Evolutionary conservation across 1,140 invertebrate species (phyloP).

Genomic region (Saccostrea echinata): DNA sequence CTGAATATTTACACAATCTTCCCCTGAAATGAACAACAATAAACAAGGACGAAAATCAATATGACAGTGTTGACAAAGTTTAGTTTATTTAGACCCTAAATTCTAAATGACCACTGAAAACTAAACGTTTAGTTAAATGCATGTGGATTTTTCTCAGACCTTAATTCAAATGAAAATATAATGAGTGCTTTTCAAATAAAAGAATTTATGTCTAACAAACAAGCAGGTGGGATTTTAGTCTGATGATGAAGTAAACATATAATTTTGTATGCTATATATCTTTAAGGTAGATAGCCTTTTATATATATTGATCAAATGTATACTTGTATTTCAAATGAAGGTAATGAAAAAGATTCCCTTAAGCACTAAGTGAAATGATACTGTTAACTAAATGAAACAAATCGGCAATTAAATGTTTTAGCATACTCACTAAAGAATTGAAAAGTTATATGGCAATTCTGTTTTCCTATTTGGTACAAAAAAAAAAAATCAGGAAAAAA

Average conservation of each 20-base stretch:
- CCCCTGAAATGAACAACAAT: slow-evolving; percentile 19
- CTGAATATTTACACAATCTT: slow-evolving; percentile 21
- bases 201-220: not conserved
- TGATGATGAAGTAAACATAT: not conserved
- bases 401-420: not conserved
- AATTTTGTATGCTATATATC: not conserved
- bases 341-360: not conserved
- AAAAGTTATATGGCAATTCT: not conserved
- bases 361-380: not conserved
- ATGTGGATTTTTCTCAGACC: slow-evolving; percentile 38
- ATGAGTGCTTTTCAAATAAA: slow-evolving; percentile 25
- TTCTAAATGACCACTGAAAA: slow-evolving; percentile 23
- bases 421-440: not conserved
- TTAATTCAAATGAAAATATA: slow-evolving; percentile 36
- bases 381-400: not conserved
- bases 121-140: not conserved
- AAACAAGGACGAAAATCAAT: not conserved
- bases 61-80: not conserved
- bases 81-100: slow-evolving; percentile 33
- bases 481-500: not conserved
- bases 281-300: not conserved
- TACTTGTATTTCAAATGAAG: not conserved
- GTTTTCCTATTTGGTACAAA: not conserved
- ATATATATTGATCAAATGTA: not conserved
- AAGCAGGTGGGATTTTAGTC: slow-evolving; percentile 5